These are phyloP conservation scores for Channa argus DNA, from an alignment of 2,113 vertebrate genomes.

Conservation along the genomic window DNA sequence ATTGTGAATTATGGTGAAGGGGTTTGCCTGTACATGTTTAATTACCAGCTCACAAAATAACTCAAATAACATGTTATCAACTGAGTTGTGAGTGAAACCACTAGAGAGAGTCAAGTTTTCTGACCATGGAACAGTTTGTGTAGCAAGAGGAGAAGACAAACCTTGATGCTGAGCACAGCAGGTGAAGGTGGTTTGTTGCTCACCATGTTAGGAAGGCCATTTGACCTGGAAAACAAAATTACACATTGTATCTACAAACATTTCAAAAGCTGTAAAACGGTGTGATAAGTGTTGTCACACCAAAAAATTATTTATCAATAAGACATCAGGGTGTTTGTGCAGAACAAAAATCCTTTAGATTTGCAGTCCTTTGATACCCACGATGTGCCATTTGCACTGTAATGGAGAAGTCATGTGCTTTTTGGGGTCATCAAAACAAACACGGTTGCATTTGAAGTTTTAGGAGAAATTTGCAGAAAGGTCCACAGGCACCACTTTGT, in stretches of 20 bases:
- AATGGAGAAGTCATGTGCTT: not conserved
- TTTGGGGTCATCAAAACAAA: not conserved
- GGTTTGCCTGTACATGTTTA: slow-evolving; percentile 36
- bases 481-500: no score
- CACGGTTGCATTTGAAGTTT: not conserved
- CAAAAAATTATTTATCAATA: not conserved
- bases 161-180: not conserved
- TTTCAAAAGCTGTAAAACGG: slow-evolving; percentile 1
- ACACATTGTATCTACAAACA: not conserved
- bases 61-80: not conserved
- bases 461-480: not conserved
- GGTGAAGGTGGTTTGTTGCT: slow-evolving; percentile 56
- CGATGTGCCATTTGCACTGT: not conserved
- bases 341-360: no score
- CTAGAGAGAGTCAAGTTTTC: slow-evolving; percentile 64
- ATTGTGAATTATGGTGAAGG: not conserved
- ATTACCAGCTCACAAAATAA: not conserved
- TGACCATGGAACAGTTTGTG: not conserved
- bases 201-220: not conserved
- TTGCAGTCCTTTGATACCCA: no score
- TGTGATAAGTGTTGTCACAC: slow-evolving; percentile 42
- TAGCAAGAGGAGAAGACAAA: slow-evolving; percentile 26
- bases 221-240: slow-evolving; percentile 14
- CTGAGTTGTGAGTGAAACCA: slow-evolving; percentile 47
- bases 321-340: not conserved